phyloP scores from a whole-genome alignment of 2,888 invertebrate genomes.

The Carcina quercana region DNA sequence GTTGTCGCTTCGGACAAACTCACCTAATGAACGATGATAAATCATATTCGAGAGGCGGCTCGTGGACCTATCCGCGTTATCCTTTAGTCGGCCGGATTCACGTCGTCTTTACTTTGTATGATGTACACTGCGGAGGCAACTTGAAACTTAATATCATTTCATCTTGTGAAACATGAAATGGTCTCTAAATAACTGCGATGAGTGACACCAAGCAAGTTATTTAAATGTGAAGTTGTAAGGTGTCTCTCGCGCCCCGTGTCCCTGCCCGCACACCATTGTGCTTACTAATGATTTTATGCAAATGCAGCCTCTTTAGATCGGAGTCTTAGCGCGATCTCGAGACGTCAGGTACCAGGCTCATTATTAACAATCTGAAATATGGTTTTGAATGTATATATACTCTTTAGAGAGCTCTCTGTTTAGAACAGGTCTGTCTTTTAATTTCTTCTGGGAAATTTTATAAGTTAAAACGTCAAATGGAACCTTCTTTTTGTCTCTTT shows the following conservation, averaged over 20 bases:
- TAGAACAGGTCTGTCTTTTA: neutral
- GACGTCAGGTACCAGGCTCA: slow-evolving; percentile 72
- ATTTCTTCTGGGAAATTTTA: slow-evolving; percentile 1
- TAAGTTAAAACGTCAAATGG: no score
- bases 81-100: slow-evolving; percentile 32
- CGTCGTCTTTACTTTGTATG: slow-evolving; percentile 16
- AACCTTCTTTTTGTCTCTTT: no score
- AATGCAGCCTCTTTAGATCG: slow-evolving; percentile 74
- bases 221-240: slow-evolving; percentile 55
- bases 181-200: no score
- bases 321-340: slow-evolving; percentile 73
- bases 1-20: slow-evolving; percentile 75
- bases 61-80: slow-evolving; percentile 47
- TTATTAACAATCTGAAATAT: slow-evolving; percentile 73
- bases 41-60: slow-evolving; percentile 74
- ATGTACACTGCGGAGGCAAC: slow-evolving; percentile 34
- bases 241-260: slow-evolving; percentile 64
- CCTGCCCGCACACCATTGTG: slow-evolving; percentile 71
- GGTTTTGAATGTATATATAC: slow-evolving; percentile 61
- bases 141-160: no score
- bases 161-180: no score
- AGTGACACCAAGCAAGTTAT: no score
- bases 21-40: slow-evolving; percentile 75
- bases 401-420: slow-evolving; percentile 15
- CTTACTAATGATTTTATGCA: slow-evolving; percentile 76